Conservation (phyloP, 2,113 vertebrate genomes). For the Oxyruncus cristatus region DNA sequence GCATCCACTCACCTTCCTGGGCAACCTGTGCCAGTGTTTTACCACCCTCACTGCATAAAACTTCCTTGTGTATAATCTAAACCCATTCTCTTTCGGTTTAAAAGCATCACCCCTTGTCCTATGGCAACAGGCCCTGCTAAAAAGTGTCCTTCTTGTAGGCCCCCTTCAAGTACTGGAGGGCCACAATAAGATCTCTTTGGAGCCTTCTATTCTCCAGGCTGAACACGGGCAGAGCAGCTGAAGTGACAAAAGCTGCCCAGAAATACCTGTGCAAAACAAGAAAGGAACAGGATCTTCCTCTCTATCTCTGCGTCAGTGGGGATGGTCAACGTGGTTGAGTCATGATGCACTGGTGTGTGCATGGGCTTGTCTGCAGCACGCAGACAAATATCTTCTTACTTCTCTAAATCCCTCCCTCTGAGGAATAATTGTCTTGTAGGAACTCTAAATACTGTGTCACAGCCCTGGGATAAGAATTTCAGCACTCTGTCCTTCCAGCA, state of each 20-base stretch:
- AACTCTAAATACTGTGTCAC: neutral
- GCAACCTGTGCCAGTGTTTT: neutral
- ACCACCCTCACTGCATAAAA: neutral
- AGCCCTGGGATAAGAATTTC: neutral
- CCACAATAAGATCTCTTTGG: neutral
- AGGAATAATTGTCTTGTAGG: neutral
- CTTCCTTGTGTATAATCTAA: neutral
- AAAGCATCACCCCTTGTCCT: neutral
- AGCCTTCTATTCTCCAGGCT: neutral
- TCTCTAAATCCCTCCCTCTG: neutral
- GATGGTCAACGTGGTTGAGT: neutral
- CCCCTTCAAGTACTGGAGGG: neutral
- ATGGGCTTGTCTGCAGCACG: neutral
- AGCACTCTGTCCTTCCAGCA: neutral
- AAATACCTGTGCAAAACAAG: neutral
- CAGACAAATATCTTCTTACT: neutral
- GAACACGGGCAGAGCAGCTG: neutral
- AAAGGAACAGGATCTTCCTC: neutral
- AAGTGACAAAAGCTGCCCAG: neutral
- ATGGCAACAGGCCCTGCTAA: rapidly evolving
- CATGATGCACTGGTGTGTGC: neutral
- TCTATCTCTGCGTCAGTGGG: neutral
- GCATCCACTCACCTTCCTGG: neutral
- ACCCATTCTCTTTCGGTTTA: neutral
- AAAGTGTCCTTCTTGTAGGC: neutral